Evolutionary conservation across 1,140 invertebrate species (phyloP), one percentile per base, ranked within the genome.

Genomic region (Bombus superbus): DNA sequence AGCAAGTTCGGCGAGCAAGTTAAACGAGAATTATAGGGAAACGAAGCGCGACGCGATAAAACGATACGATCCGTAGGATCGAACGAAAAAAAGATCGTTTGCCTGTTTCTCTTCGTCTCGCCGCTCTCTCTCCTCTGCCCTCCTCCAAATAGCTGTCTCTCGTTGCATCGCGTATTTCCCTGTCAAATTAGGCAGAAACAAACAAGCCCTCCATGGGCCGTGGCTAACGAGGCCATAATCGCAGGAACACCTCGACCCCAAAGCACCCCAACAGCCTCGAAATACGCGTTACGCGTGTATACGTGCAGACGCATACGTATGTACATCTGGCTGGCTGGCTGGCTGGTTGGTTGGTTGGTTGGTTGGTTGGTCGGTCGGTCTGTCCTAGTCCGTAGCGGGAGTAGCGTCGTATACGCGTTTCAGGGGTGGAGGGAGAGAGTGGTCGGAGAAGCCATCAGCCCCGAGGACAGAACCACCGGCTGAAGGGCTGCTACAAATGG

Each of bases 161-260:
- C 40, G n/a, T 44, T 4, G 18, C 18, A 35, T 6, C 25, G 32
- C 66, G 81, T 72, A 59, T 83, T 88, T 83, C 75, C 83, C 80
- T 71, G 78, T 85, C 86, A 88, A 90, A 90, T 90, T 92, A 92
- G 86, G 59, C 85, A 81, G 85, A 85, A 87, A 87, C 89, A 90
- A 92, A 92, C 89, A 91, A 85, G 79, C 85, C 86, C 82, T 88
- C 83, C 89, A 90, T 88, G 69, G 74, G 62, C 86, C 88, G 89
- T 89, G 89, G 76, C 89, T 92, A 92, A 92, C 91, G 91, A 92
- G 90, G 81, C 89, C 90, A 77, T 92, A 92, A 92, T 92, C 90
- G 90, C 91, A 86, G 82, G 85, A 88, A 89, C 84, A 87, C 91
- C 87, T 90, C 86, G 84, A 91, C 83, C 81, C 75, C 59, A 75